Conservation (phyloP, 2,113 vertebrate species). For the Macrotis lagotis region DNA sequence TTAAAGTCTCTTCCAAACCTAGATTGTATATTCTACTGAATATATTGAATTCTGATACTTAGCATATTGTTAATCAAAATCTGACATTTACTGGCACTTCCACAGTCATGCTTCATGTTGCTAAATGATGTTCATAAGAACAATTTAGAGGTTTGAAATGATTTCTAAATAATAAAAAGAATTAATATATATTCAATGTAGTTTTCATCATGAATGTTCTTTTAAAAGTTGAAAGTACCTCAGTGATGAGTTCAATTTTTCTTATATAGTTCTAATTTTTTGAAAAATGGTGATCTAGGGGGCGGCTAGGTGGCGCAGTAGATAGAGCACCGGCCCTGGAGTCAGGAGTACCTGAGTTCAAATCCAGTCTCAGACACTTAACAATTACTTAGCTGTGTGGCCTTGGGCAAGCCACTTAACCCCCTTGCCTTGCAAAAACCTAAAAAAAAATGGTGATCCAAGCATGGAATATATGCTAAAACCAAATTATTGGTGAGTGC, state of each 20-base stretch:
- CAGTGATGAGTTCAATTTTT: neutral
- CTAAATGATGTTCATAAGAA: neutral
- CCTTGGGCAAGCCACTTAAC: too few relatives aligned
- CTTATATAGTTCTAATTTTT: neutral
- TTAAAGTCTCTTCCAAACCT: neutral
- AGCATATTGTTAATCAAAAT: neutral
- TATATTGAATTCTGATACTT: neutral
- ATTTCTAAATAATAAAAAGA: neutral
- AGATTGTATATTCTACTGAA: neutral
- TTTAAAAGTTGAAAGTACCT: neutral
- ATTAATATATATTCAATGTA: neutral
- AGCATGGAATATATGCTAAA: neutral
- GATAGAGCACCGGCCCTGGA: too few relatives aligned
- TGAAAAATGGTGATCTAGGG: neutral
- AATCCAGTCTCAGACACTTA: too few relatives aligned
- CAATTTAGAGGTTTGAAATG: neutral
- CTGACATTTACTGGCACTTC: neutral
- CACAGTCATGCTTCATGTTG: neutral
- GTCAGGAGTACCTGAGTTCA: too few relatives aligned
- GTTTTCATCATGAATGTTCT: neutral
- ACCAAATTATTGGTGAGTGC: neutral
- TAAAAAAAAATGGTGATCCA: too few relatives aligned
- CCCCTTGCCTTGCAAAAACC: too few relatives aligned
- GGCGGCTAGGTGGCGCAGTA: too few relatives aligned
- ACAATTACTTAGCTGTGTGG: too few relatives aligned